phyloP scores from a whole-genome alignment of 2,113 vertebrate species.

The Pelecanus crispus region DNA sequence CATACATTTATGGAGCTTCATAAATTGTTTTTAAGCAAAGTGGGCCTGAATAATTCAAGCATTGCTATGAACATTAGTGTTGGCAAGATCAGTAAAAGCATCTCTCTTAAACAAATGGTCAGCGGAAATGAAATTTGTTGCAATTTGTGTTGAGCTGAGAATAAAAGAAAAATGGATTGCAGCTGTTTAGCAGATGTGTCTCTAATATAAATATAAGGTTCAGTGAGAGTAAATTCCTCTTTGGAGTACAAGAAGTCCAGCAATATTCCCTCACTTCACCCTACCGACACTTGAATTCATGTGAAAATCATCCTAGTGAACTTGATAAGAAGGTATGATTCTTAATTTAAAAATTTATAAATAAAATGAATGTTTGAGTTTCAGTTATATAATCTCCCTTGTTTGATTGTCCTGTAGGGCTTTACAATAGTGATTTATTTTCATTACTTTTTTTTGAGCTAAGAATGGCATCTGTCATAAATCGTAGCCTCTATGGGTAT shows the following conservation, averaged over 20 bases:
- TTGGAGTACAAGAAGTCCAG: not conserved
- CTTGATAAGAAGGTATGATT: not conserved
- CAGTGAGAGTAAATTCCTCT: not conserved
- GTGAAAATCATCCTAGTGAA: not conserved
- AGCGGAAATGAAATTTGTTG: not conserved
- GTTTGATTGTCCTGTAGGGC: not conserved
- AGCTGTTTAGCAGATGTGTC: not conserved
- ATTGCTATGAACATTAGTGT: not conserved
- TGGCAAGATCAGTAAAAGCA: not conserved
- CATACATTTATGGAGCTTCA: not conserved
- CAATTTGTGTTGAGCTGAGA: not conserved
- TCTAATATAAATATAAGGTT: not conserved
- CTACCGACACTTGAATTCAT: not conserved
- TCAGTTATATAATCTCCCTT: not conserved
- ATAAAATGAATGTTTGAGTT: not conserved
- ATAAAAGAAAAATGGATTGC: not conserved
- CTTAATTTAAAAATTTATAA: not conserved
- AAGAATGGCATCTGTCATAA: not conserved
- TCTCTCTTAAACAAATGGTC: not conserved
- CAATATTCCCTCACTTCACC: not conserved
- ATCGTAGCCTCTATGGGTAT: not conserved
- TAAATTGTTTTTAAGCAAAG: conserved; percentile 18
- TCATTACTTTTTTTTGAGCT: not conserved
- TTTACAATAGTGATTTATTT: not conserved
- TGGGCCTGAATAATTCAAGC: conserved; percentile 16